Percentiles rank a stretch among this genome's conserved stretches.
These are phyloP conservation scores for Anguilla megastoma DNA, from an alignment of 2,797 vertebrate genomes.

Conservation along the genomic window DNA sequence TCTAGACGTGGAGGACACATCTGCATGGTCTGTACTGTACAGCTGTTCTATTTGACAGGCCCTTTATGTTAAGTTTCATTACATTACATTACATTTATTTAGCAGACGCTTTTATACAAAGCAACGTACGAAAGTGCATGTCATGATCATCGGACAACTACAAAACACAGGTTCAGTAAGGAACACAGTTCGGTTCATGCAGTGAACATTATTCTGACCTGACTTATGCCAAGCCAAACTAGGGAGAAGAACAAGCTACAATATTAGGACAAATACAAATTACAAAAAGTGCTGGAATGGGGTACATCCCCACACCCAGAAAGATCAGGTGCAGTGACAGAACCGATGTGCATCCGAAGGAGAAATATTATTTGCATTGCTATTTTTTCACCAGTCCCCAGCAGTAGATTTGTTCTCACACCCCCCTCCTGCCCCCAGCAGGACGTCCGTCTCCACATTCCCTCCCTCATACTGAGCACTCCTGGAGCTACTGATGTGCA, in stretches of 20 bases:
- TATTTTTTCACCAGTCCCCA: background rate
- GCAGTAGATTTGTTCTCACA: background rate
- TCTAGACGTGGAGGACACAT: background rate
- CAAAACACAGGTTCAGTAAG: too few species aligned
- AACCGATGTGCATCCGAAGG: background rate
- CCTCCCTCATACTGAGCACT: background rate
- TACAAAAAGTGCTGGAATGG: too few species aligned
- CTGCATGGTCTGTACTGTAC: background rate
- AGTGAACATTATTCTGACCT: too few species aligned
- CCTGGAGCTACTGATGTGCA: background rate
- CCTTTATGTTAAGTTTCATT: background rate
- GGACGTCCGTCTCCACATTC: conserved; percentile 45
- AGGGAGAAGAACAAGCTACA: too few species aligned
- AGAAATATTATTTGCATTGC: background rate
- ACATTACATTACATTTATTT: too few species aligned
- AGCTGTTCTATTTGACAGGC: background rate
- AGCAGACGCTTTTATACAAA: too few species aligned
- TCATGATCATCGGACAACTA: too few species aligned
- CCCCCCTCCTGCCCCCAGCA: conserved; percentile 65
- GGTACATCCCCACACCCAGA: background rate
- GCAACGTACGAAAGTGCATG: too few species aligned
- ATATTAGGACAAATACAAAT: too few species aligned
- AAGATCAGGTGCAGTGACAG: background rate
- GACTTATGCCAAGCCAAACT: too few species aligned
- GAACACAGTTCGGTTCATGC: too few species aligned